Conservation (phyloP, 2,797 vertebrate genomes). For the Ctenosaura bakeri region DNA sequence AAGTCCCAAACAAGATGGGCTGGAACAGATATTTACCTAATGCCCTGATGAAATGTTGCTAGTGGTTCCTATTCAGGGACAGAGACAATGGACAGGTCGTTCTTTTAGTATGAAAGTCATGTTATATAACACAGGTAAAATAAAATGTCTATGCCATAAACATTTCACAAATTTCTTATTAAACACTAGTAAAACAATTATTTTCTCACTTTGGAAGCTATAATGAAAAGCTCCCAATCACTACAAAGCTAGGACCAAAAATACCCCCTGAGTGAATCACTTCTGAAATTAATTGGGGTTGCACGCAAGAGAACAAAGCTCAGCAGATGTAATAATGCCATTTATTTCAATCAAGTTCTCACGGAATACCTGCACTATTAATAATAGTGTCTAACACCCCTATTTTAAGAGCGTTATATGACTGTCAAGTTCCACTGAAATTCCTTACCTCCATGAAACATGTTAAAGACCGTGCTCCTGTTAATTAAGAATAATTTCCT, state of each 20-base stretch:
- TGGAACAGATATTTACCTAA: too few species aligned
- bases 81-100: neutral
- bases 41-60: too few species aligned
- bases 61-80: conserved; percentile 10
- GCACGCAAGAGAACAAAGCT: neutral
- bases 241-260: neutral
- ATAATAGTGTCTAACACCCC: neutral
- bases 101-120: neutral
- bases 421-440: neutral
- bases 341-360: neutral
- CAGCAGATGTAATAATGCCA: neutral
- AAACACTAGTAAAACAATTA: neutral
- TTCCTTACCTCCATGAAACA: neutral
- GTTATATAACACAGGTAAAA: neutral
- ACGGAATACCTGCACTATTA: neutral
- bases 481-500: neutral
- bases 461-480: neutral
- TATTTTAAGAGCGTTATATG: neutral
- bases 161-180: conserved; percentile 22
- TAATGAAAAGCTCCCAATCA: neutral
- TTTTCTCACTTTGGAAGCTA: neutral
- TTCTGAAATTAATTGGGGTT: neutral
- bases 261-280: neutral
- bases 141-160: neutral
- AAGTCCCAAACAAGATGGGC: too few species aligned